Evolutionary conservation across 2,113 vertebrate genomes (phyloP).

Genomic region (Pithys albifrons): DNA sequence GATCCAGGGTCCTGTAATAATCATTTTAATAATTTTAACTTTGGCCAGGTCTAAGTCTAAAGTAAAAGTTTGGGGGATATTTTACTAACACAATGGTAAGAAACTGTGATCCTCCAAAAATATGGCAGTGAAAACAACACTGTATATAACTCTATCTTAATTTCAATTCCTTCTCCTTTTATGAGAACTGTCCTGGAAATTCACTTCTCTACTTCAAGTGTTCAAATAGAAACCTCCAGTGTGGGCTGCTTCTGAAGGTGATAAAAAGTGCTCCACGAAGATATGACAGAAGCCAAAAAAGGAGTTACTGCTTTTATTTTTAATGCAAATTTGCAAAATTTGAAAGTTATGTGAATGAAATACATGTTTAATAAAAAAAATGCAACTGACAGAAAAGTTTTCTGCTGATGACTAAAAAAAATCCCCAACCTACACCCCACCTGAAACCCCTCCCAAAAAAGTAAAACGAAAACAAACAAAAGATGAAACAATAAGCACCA

Average conservation of each 20-base stretch:
- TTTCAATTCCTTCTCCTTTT: background rate
- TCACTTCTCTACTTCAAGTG: background rate
- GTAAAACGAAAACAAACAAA: background rate
- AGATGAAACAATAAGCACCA: background rate
- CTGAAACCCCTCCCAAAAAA: background rate
- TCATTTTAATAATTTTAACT: background rate
- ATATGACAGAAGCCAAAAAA: background rate
- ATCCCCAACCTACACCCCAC: background rate
- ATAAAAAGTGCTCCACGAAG: background rate
- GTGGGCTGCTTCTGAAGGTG: background rate
- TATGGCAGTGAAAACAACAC: fast-evolving
- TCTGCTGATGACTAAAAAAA: background rate
- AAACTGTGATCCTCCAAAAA: background rate
- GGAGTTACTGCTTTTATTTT: background rate
- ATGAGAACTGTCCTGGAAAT: background rate
- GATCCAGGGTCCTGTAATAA: background rate
- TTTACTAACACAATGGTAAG: background rate
- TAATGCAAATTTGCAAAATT: background rate
- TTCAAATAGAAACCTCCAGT: background rate
- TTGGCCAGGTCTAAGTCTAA: background rate
- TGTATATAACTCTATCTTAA: background rate
- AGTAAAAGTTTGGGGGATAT: background rate
- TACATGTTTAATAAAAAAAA: background rate
- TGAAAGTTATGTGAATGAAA: background rate
- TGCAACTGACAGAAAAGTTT: background rate